A percentile compares a stretch with the other conserved stretches of the same genome.
Conservation (phyloP, 2,113 vertebrate genomes). For the Limnothrissa miodon region DNA sequence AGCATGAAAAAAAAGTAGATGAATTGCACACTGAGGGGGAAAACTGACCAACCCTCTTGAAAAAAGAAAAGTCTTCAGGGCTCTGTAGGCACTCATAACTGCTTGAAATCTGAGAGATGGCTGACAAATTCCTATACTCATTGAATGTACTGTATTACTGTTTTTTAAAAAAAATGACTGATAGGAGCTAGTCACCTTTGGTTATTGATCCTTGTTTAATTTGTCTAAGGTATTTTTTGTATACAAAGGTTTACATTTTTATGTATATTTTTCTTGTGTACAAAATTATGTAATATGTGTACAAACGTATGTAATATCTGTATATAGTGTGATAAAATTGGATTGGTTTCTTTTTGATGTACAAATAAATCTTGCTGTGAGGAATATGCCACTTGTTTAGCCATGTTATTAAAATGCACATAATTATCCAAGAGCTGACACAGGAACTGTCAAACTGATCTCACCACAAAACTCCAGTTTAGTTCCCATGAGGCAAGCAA, state of each 20-base stretch:
- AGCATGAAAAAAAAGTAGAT: constrained; percentile 83
- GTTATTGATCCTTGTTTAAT: constrained; percentile 99
- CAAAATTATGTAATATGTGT: constrained; percentile 99
- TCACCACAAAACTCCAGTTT: background rate
- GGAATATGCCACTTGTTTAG: constrained; percentile 65
- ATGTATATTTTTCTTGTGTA: constrained; percentile 99
- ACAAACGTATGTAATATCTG: constrained; percentile 99
- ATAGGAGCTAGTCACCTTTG: constrained; percentile 96
- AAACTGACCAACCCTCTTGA: constrained; percentile 55
- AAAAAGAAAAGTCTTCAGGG: constrained; percentile 67
- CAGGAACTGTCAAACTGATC: background rate
- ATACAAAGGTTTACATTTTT: constrained; percentile 99
- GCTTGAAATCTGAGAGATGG: constrained; percentile 81
- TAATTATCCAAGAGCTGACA: background rate
- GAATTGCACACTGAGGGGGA: constrained; percentile 50
- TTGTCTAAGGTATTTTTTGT: constrained; percentile 99
- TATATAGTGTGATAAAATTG: constrained; percentile 99
- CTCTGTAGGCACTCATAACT: constrained; percentile 73
- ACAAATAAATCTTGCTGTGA: constrained; percentile 99
- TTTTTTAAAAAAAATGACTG: constrained; percentile 74
- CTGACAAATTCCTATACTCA: constrained; percentile 89
- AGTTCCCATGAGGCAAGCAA: no score
- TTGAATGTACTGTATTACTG: constrained; percentile 99
- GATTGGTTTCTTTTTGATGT: constrained; percentile 99
- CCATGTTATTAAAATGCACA: background rate